Evolutionary conservation across 2,888 invertebrate genomes (phyloP).

Genomic region (Strigamia maritima): DNA sequence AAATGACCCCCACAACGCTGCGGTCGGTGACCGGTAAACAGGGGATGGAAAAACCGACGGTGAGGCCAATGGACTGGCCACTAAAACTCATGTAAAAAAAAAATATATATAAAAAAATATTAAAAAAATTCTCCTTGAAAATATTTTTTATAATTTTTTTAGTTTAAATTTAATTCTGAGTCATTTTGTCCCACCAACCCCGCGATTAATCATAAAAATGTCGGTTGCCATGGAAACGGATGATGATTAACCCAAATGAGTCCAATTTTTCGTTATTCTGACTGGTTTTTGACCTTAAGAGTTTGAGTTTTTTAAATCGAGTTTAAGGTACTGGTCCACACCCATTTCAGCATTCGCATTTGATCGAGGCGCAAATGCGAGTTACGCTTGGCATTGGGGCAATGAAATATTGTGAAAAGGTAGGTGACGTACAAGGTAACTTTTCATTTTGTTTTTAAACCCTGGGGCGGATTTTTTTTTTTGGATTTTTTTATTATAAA

Average conservation of each 20-base stretch:
- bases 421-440: background rate
- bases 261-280: background rate
- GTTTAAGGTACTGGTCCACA: background rate
- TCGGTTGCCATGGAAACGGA: background rate
- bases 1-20: constrained; percentile 1
- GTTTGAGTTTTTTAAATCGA: background rate
- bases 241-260: background rate
- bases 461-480: background rate
- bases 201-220: background rate
- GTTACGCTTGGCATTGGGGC: background rate
- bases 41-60: background rate
- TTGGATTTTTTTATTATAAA: too few species aligned
- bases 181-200: background rate
- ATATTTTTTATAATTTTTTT: background rate
- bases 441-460: background rate
- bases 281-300: background rate
- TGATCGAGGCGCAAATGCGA: background rate
- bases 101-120: background rate
- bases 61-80: constrained; percentile 6
- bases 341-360: background rate
- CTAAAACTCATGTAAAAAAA: background rate
- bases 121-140: background rate
- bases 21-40: constrained; percentile 8
- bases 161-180: background rate
- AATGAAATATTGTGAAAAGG: background rate